Base-by-base conservation (phyloP, 1,140 invertebrate species). In the Globodera ellingtonae region DNA sequence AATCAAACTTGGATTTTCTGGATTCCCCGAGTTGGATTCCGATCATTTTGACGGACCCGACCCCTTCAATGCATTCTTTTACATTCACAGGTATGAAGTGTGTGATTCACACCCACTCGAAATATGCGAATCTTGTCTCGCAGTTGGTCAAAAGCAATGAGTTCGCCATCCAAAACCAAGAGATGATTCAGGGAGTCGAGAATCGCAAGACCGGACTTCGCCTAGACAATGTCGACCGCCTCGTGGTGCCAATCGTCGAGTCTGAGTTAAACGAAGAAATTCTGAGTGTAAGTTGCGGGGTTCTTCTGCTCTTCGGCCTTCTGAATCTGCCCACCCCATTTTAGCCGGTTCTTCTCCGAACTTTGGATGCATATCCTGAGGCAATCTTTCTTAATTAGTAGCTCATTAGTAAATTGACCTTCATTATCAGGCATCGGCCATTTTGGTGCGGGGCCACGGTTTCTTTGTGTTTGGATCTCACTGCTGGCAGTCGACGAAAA, bases 181-280 rank as follows among this genome's bases (percentile, higher is more conserved):
- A 99, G 92, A 98, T 98, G 96, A 99, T 99, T 52, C 98, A 98
- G 92, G 95, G 95, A 44, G 94, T 96, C 79, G 93, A 93, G 88
- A 94, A 90, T 80, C 88, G 85, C 8, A 83, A 79, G 47, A 84
- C 84, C 9, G 93, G 92, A 59, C 92, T 92, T 47, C 93, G 94
- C 88, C 93, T 95, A 79, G 92, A 93, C 73, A 98, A 95, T 89
- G 94, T 98, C 89, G 96, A 98, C 87, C 92, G 94, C 86, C 89
- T 99, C 21, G 91, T 96, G 0, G 94, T 99, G 0, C 97, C 97
- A 0, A 98, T 99, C 44, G 96, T 99, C 87, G 96, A 98, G 90
- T 98, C 98, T 88, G 97, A 96, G 59, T 94, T 94, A 0, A 94
- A 93, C 87, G 97, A 99, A 91, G 92, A 92, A 88, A 95, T 98